These are phyloP conservation scores for Linyphia triangularis DNA, from an alignment of 2,888 invertebrate species.

Conservation along the genomic window DNA sequence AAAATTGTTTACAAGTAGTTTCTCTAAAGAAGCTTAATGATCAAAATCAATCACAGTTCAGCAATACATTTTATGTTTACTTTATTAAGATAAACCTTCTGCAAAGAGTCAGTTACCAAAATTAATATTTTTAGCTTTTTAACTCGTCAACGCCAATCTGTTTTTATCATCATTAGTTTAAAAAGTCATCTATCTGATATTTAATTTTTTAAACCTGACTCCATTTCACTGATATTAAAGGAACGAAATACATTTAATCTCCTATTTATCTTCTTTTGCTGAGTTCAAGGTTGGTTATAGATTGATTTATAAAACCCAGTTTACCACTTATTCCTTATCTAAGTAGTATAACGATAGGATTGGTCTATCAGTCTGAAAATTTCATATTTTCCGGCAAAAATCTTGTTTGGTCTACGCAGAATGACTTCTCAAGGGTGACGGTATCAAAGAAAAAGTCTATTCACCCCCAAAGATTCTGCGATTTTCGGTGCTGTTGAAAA, in stretches of 20 bases:
- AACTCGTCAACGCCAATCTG: neutral
- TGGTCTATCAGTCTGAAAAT: constrained; percentile 21
- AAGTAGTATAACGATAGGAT: neutral
- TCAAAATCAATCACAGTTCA: too few relatives aligned
- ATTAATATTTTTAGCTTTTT: constrained; percentile 6
- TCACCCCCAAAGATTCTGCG: constrained; percentile 26
- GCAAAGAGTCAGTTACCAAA: too few relatives aligned
- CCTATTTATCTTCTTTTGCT: constrained; percentile 13
- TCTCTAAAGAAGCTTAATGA: too few relatives aligned
- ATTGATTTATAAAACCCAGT: constrained; percentile 31
- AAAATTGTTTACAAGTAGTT: too few relatives aligned
- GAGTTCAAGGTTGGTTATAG: constrained; percentile 55
- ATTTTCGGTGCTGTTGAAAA: constrained; percentile 7
- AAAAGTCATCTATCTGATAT: neutral
- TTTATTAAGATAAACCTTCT: too few relatives aligned
- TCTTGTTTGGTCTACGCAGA: constrained; percentile 7
- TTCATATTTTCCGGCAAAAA: neutral
- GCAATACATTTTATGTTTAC: too few relatives aligned
- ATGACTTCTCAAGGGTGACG: constrained; percentile 12
- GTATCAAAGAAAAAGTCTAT: constrained; percentile 35
- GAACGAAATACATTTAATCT: constrained; percentile 10
- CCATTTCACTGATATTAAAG: neutral
- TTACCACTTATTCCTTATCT: constrained; percentile 24
- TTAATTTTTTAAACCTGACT: neutral
- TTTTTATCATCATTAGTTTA: neutral